These are phyloP conservation scores for Oncorhynchus clarkii DNA, from an alignment of 2,113 vertebrate species.

Conservation along the genomic window DNA sequence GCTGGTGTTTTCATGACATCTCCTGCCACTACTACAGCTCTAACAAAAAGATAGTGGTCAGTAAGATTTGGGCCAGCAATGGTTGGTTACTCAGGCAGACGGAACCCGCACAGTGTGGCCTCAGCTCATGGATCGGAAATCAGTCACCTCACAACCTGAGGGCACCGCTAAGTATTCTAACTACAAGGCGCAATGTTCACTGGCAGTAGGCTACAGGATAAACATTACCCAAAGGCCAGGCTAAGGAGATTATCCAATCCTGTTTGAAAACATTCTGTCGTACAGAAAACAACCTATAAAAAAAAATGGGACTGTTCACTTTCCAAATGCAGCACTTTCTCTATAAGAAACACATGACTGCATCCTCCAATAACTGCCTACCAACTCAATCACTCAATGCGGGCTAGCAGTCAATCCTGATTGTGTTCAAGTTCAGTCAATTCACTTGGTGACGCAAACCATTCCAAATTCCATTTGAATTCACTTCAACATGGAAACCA, in stretches of 20 bases:
- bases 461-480: background rate
- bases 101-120: background rate
- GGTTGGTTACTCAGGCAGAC: background rate
- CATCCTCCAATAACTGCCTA: background rate
- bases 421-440: background rate
- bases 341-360: background rate
- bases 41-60: background rate
- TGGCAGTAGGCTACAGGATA: background rate
- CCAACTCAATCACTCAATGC: background rate
- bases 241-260: slow-evolving; percentile 2
- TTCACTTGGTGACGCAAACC: slow-evolving; percentile 1
- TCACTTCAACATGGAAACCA: background rate
- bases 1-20: background rate
- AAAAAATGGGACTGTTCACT: background rate
- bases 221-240: background rate
- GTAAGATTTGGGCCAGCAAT: background rate
- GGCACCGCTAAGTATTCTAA: background rate
- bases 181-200: background rate
- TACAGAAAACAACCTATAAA: background rate
- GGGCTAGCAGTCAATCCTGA: background rate
- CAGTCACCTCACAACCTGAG: background rate
- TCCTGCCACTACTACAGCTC: background rate
- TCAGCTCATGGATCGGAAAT: background rate
- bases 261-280: slow-evolving; percentile 5
- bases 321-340: background rate